phyloP scores from a whole-genome alignment of 2,888 invertebrate species.

The Cyaniris semiargus region DNA sequence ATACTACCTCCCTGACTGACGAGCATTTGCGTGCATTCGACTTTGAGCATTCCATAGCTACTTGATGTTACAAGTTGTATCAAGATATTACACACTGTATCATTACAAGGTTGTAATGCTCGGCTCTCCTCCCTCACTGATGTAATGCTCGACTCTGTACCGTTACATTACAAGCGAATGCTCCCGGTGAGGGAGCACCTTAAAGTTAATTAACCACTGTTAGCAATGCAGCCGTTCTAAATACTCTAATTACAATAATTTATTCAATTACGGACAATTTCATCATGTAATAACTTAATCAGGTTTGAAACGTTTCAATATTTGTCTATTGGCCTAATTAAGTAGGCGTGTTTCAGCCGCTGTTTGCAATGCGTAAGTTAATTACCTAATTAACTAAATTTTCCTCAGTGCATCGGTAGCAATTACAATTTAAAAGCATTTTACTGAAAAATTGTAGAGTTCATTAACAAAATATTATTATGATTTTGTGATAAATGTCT shows the following conservation, averaged over 20 bases:
- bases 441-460: background rate
- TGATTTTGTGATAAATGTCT: no score
- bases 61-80: no score
- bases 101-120: no score
- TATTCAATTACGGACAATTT: slow-evolving; percentile 23
- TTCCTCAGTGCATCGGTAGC: background rate
- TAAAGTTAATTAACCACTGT: background rate
- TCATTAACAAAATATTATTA: no score
- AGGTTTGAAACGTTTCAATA: slow-evolving; percentile 20
- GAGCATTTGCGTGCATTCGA: no score
- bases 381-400: background rate
- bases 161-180: no score
- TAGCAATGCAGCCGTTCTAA: background rate
- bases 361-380: background rate
- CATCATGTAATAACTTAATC: slow-evolving; percentile 24
- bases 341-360: slow-evolving; percentile 4
- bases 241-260: background rate
- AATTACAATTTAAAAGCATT: background rate
- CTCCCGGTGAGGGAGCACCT: no score
- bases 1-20: no score
- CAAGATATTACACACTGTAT: no score
- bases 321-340: slow-evolving; percentile 8
- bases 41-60: no score
- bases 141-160: no score
- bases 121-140: no score